A percentile compares a stretch with the other conserved stretches of the same genome.
Evolutionary conservation across 1,140 invertebrate species (phyloP).

Genomic region (Bombus difficillimus): DNA sequence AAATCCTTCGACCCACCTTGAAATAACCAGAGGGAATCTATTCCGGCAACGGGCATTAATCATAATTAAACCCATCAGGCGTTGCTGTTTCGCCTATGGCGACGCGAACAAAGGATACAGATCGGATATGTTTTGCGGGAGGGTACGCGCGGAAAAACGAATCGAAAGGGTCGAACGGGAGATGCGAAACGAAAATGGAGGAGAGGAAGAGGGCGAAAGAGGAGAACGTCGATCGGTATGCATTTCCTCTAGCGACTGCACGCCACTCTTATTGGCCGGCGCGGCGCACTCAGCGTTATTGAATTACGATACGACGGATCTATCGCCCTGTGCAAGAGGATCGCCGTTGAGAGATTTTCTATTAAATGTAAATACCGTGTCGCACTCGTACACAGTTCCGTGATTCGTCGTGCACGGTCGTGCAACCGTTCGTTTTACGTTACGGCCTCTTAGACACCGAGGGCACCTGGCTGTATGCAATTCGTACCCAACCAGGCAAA

Average conservation of each 20-base stretch:
- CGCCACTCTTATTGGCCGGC: constrained; percentile 47
- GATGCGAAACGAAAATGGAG: not conserved
- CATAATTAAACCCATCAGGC: constrained; percentile 15
- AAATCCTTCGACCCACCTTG: constrained; percentile 18
- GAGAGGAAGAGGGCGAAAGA: not conserved
- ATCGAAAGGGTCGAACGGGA: not conserved
- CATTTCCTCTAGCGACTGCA: constrained; percentile 21
- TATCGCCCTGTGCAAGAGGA: constrained; percentile 22
- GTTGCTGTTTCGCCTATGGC: not conserved
- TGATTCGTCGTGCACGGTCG: not conserved
- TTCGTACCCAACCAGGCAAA: constrained; percentile 51
- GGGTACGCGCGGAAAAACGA: not conserved
- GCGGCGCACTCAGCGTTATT: constrained; percentile 45
- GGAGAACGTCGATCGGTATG: not conserved
- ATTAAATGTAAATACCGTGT: constrained; percentile 51
- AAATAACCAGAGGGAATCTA: not conserved
- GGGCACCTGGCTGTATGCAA: constrained; percentile 53
- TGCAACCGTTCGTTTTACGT: constrained; percentile 33
- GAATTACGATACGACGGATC: constrained; percentile 50
- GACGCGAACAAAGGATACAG: constrained; percentile 1
- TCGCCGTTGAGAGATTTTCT: constrained; percentile 47
- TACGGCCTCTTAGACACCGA: constrained; percentile 51
- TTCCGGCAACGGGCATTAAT: constrained; percentile 10
- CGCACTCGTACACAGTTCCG: not conserved
- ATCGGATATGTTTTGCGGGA: not conserved